Percentiles rank a stretch among this genome's conserved stretches.
Conservation (phyloP, 2,888 invertebrate genomes). For the Dicycla oo region DNA sequence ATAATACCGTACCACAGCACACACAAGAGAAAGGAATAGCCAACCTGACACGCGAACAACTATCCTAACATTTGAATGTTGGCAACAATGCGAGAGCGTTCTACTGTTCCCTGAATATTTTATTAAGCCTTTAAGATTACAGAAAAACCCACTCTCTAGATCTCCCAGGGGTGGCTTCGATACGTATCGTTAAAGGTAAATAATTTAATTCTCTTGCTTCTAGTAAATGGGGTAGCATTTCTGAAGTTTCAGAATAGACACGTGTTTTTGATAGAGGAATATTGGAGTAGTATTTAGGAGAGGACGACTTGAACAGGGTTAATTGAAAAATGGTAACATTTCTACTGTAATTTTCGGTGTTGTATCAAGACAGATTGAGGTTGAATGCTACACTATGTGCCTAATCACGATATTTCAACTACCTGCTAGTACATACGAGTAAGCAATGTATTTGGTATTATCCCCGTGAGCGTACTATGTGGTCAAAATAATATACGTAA, state of each 20-base stretch:
- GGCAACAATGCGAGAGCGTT: constrained; percentile 71
- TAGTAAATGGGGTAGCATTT: constrained; percentile 53
- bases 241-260: constrained; percentile 25
- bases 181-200: constrained; percentile 65
- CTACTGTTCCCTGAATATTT: constrained; percentile 79
- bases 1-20: neutral
- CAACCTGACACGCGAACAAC: constrained; percentile 35
- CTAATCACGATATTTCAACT: no score
- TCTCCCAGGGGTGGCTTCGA: constrained; percentile 57
- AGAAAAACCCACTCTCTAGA: constrained; percentile 73
- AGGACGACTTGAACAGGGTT: neutral
- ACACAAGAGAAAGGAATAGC: constrained; percentile 29
- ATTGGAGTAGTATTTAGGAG: constrained; percentile 7
- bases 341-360: no score
- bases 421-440: no score
- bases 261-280: constrained; percentile 36
- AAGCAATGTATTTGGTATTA: no score
- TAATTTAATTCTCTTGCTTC: constrained; percentile 64
- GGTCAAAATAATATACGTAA: no score
- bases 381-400: no score
- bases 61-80: constrained; percentile 42
- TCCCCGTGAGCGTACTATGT: no score
- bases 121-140: constrained; percentile 76
- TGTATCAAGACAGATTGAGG: no score
- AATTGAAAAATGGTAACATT: neutral